phyloP scores from a whole-genome alignment of 2,113 vertebrate species.

The Oceanites oceanicus region DNA sequence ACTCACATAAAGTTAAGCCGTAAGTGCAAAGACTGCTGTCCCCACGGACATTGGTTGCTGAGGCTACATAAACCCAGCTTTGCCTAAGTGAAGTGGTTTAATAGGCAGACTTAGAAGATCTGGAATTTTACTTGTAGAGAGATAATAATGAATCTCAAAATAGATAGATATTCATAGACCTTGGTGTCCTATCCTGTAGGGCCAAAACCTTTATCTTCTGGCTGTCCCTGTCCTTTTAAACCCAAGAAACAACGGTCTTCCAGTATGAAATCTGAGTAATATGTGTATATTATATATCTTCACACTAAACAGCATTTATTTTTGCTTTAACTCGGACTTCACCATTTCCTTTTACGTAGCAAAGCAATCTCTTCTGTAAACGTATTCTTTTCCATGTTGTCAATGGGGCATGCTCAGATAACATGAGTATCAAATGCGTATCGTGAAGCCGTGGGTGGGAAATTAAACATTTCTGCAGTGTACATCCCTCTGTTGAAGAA shows the following conservation, averaged over 20 bases:
- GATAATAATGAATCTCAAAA: not conserved
- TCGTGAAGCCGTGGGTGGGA: not conserved
- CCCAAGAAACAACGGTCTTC: not conserved
- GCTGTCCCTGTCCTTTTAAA: not conserved
- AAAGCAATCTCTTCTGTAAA: not conserved
- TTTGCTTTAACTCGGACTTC: not conserved
- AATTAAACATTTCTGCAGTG: not conserved
- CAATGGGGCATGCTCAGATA: not conserved
- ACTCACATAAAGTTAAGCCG: fast-evolving
- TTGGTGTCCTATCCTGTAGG: not conserved
- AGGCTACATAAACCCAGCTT: not conserved
- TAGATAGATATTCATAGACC: not conserved
- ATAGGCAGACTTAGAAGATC: not conserved
- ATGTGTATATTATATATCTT: not conserved
- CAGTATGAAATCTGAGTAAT: not conserved
- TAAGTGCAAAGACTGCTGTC: not conserved
- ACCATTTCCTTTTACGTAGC: not conserved
- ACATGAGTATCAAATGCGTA: not conserved
- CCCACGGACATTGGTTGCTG: not conserved
- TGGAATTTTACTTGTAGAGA: not conserved
- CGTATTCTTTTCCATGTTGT: not conserved
- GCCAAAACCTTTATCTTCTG: not conserved
- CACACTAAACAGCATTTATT: not conserved
- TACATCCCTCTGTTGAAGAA: not conserved
- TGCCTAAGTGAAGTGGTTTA: not conserved